A percentile compares a stretch with the other conserved stretches of the same genome.
phyloP scores from a whole-genome alignment of 2,888 invertebrate species.

The Lithophane leautieri region DNA sequence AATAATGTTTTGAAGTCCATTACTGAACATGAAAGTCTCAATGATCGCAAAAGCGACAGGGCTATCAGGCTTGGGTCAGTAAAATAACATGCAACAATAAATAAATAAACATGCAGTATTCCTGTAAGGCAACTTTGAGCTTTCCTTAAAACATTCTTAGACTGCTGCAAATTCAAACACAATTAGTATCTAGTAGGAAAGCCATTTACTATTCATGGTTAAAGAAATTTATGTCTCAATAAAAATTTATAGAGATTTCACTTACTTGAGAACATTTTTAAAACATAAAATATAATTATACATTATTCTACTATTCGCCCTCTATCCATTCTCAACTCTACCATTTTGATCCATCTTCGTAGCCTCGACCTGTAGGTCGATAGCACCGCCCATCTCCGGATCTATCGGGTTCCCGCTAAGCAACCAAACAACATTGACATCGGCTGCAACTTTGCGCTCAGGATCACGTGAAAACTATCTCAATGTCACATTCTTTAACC shows the following conservation, averaged over 20 bases:
- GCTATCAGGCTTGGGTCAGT: not conserved
- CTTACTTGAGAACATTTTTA: too few relatives aligned
- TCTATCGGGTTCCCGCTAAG: constrained; percentile 61
- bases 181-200: too few relatives aligned
- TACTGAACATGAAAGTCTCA: not conserved
- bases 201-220: too few relatives aligned
- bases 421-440: constrained; percentile 31
- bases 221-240: too few relatives aligned
- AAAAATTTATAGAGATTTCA: too few relatives aligned
- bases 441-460: constrained; percentile 28
- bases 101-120: too few relatives aligned
- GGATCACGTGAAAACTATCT: constrained; percentile 3
- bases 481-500: constrained; percentile 26
- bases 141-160: too few relatives aligned
- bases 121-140: not conserved
- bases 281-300: too few relatives aligned
- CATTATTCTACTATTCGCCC: too few relatives aligned
- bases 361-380: constrained; percentile 46
- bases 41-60: not conserved
- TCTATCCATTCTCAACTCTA: constrained; percentile 32
- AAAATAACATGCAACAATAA: not conserved
- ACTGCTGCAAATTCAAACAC: too few relatives aligned
- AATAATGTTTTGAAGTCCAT: not conserved
- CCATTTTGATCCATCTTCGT: constrained; percentile 25
- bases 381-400: constrained; percentile 59